Base-by-base conservation (phyloP, 35 echinoderm and acorn worm genomes). In the Strongylocentrotus purpuratus region DNA sequence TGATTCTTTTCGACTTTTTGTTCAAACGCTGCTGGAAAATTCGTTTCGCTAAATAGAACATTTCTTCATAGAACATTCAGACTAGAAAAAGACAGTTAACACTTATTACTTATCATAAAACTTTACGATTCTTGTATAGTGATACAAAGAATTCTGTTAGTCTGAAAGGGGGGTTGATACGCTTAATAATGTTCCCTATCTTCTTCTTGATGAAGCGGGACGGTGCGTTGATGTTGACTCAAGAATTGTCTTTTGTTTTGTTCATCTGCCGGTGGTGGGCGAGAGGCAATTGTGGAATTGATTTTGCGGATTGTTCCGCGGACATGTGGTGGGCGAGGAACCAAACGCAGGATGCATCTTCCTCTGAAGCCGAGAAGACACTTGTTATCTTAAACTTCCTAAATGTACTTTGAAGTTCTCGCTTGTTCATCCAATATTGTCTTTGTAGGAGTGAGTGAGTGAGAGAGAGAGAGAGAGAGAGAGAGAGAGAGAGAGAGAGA, bases 171-270 rank as follows among this genome's bases (percentile, higher is more conserved):
- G 5, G 11, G 7, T 8, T 78, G 5, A 78, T 78, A 28, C n/a
- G 5, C 65, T n/a, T 78, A 28, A 78, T 78, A 78, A 78, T 78
- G 20, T n/a, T 28, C 65, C n/a, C 20, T 78, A 78, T 78, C 8
- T 78, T 78, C 22, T n/a, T n/a, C 22, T 28, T 78, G 28, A 78
- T 78, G 22, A 78, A 78, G 22, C 4, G 28, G 22, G 7, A 22
- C 5, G 25, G 5, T 22, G 4, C 15, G 20, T 78, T 22, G 65
- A 7, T 78, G 65, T 78, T 78, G 65, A 78, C 20, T 28, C 20
- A 78, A 78, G 65, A 78, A 78, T 78, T 78, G 65, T 78, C 65
- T n/a, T n/a, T 78, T 78, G 65, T 78, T 78, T 78, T 78, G 65
- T 28, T 78, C 65, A 78, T 78, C 65, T 78, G 65, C 65, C 65